These are phyloP conservation scores for Sardina pilchardus DNA, from an alignment of 2,113 vertebrate genomes.

Conservation along the genomic window DNA sequence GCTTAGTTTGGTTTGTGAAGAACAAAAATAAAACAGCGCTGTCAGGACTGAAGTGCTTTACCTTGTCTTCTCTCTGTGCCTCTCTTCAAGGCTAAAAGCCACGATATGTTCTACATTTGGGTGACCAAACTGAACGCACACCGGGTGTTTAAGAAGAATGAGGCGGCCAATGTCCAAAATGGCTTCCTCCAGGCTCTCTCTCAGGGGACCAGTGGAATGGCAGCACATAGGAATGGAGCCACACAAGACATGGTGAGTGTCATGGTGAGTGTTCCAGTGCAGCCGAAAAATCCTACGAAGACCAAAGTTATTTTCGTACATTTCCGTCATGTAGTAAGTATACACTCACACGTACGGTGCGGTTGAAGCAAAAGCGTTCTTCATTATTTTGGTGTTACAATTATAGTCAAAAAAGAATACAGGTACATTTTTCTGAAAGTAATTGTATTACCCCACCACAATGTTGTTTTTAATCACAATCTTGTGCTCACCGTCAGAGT, in stretches of 20 bases:
- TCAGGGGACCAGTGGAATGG: slow-evolving; percentile 48
- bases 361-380: too few species aligned
- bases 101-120: slow-evolving; percentile 87
- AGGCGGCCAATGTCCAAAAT: slow-evolving; percentile 67
- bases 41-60: neutral
- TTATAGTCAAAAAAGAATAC: neutral
- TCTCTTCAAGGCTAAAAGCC: slow-evolving; percentile 78
- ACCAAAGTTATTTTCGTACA: too few species aligned
- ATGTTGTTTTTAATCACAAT: neutral
- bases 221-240: slow-evolving; percentile 52
- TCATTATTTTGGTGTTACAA: too few species aligned
- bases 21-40: neutral
- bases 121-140: slow-evolving; percentile 85
- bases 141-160: slow-evolving; percentile 76
- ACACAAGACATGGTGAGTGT: slow-evolving; percentile 57
- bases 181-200: slow-evolving; percentile 71
- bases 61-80: neutral
- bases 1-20: neutral
- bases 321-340: too few species aligned
- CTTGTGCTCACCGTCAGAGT: slow-evolving; percentile 20
- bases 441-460: neutral
- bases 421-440: neutral
- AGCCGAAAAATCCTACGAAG: too few species aligned
- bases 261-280: neutral
- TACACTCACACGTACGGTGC: too few species aligned